These are phyloP conservation scores for Drosophila pseudoobscura DNA, from an alignment of 1,140 invertebrate species.

Conservation along the genomic window DNA sequence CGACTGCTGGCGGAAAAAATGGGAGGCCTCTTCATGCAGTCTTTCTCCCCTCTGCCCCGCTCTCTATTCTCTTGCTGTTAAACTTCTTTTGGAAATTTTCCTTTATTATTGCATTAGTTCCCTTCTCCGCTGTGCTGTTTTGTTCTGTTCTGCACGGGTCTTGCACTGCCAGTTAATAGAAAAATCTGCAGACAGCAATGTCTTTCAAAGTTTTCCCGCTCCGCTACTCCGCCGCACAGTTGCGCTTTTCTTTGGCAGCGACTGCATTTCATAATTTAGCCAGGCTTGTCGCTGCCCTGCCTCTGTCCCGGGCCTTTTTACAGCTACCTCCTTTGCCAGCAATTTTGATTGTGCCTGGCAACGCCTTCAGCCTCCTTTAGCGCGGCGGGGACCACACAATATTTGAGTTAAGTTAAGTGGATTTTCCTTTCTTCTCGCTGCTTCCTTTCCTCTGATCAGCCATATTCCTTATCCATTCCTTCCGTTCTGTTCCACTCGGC, in stretches of 20 bases:
- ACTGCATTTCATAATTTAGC: slow-evolving; percentile 70
- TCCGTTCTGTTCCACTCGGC: slow-evolving; percentile 18
- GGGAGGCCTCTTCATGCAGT: slow-evolving; percentile 22
- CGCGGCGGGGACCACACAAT: slow-evolving; percentile 20
- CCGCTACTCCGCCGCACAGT: slow-evolving; percentile 8
- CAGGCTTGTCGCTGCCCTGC: slow-evolving; percentile 49
- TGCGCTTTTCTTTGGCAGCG: slow-evolving; percentile 47
- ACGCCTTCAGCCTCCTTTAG: background rate
- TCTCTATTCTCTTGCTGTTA: slow-evolving; percentile 17
- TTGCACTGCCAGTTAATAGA: slow-evolving; percentile 68
- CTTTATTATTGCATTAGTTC: slow-evolving; percentile 69
- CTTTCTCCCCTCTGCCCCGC: too few relatives aligned
- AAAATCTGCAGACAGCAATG: slow-evolving; percentile 70
- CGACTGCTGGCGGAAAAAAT: slow-evolving; percentile 13
- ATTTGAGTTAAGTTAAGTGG: slow-evolving; percentile 62
- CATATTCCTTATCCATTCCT: slow-evolving; percentile 8
- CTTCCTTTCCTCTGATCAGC: background rate
- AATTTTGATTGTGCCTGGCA: slow-evolving; percentile 43
- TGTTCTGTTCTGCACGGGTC: slow-evolving; percentile 22
- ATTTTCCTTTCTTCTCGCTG: slow-evolving; percentile 42
- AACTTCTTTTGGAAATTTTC: slow-evolving; percentile 42
- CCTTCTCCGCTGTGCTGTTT: slow-evolving; percentile 9
- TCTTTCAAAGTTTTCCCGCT: slow-evolving; percentile 56
- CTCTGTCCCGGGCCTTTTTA: background rate
- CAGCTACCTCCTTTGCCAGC: background rate